phyloP scores from a whole-genome alignment of 2,113 vertebrate species.

The Apodemus sylvaticus region DNA sequence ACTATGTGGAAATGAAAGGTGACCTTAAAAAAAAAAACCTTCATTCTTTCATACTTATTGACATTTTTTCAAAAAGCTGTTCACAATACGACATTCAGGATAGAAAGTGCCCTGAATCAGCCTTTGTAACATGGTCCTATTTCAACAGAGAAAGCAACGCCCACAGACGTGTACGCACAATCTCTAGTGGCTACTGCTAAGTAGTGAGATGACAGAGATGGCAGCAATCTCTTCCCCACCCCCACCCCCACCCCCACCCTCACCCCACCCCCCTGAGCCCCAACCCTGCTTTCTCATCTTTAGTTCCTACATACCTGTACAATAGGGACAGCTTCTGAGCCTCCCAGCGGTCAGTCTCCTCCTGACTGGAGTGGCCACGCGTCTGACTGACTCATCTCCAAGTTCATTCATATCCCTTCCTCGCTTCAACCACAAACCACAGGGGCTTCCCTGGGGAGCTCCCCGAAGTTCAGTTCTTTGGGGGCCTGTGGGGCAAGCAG shows the following conservation, averaged over 20 bases:
- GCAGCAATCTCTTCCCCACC: neutral
- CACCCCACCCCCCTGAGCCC: neutral
- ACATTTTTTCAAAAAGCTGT: neutral
- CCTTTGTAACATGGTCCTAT: neutral
- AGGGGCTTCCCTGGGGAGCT: neutral
- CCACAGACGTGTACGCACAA: neutral
- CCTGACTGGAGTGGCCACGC: neutral
- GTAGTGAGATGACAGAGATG: neutral
- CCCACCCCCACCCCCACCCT: neutral
- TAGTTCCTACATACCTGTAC: neutral
- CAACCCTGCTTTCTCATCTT: neutral
- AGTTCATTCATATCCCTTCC: neutral
- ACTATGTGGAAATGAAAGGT: neutral
- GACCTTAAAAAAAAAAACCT: neutral
- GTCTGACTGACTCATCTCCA: neutral
- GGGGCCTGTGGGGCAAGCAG: neutral
- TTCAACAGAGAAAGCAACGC: neutral
- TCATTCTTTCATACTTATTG: neutral
- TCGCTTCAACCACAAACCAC: neutral
- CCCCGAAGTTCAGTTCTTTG: neutral
- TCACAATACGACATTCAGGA: rapidly evolving
- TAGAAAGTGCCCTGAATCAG: neutral
- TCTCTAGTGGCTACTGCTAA: neutral
- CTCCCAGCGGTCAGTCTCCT: neutral
- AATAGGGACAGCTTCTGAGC: neutral